Percentiles rank a stretch among this genome's conserved stretches.
phyloP scores from a whole-genome alignment of 2,797 vertebrate species.

The Gymnoscopelus microlampas region DNA sequence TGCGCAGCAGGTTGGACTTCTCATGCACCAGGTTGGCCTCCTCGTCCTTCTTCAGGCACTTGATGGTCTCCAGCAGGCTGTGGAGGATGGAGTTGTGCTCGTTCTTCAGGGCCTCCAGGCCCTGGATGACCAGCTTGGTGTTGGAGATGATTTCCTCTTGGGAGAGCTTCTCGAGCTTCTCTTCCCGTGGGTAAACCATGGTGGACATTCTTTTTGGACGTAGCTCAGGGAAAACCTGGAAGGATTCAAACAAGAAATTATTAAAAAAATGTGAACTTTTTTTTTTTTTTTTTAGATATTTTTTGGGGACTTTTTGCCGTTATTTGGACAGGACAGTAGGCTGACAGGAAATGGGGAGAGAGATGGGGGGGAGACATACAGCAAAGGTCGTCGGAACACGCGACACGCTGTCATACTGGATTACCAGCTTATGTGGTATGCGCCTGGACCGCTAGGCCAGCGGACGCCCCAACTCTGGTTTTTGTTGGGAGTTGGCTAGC shows the following conservation, averaged over 20 bases:
- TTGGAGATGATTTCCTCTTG: constrained; percentile 99
- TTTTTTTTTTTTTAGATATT: no score
- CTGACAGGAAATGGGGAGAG: no score
- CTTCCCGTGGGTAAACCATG: constrained; percentile 92
- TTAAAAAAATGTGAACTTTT: background rate
- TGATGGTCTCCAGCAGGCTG: constrained; percentile 96
- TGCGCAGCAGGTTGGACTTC: constrained; percentile 94
- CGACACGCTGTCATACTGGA: no score
- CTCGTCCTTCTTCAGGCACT: constrained; percentile 98
- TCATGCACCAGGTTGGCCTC: constrained; percentile 97
- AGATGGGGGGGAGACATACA: no score
- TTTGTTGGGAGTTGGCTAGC: no score
- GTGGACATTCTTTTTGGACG: constrained; percentile 84
- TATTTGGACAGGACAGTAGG: no score
- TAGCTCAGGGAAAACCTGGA: constrained; percentile 73
- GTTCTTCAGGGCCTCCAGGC: constrained; percentile 95
- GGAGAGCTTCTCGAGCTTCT: constrained; percentile 94
- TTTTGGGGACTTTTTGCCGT: no score
- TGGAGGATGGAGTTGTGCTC: constrained; percentile 98
- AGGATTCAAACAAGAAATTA: background rate
- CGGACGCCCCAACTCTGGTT: no score
- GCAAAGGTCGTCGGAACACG: no score
- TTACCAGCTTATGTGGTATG: no score
- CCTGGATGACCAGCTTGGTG: constrained; percentile 97
- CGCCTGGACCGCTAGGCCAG: no score